phyloP scores from a whole-genome alignment of 2,113 vertebrate genomes.

The Solenodon paradoxus region DNA sequence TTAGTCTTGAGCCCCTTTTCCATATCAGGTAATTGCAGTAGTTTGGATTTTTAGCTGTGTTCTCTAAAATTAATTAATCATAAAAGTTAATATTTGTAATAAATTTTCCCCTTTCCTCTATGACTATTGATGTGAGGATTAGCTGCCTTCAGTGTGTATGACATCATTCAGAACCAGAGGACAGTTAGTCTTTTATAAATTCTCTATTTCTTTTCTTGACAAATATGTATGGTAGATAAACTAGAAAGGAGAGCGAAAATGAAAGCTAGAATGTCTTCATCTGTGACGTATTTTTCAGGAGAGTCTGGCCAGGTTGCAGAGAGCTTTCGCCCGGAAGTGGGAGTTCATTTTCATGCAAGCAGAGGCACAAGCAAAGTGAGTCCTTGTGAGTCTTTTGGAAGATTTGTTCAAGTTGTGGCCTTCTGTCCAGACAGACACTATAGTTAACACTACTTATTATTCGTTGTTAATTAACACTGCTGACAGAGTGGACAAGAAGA shows the following conservation, averaged over 20 bases:
- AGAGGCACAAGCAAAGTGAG: slow-evolving; percentile 99
- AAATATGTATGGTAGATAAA: neutral
- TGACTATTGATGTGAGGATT: neutral
- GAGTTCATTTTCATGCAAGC: slow-evolving; percentile 99
- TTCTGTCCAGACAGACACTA: neutral
- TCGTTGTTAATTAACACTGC: slow-evolving; percentile 15
- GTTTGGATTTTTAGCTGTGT: neutral
- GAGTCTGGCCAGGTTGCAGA: slow-evolving; percentile 96
- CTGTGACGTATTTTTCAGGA: slow-evolving; percentile 86
- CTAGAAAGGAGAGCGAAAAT: neutral
- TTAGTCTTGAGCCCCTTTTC: neutral
- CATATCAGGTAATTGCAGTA: neutral
- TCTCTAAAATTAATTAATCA: neutral
- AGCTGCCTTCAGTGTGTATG: neutral
- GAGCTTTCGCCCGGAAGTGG: slow-evolving; percentile 98
- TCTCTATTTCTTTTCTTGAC: neutral
- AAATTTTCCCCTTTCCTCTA: neutral
- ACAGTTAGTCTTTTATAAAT: neutral
- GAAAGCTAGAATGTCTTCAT: neutral
- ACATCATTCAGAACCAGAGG: neutral
- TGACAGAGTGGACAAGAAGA: slow-evolving; percentile 96
- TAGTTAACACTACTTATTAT: slow-evolving; percentile 20
- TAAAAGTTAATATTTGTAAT: neutral
- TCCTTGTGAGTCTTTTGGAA: slow-evolving; percentile 73
- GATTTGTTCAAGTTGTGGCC: neutral